These are phyloP conservation scores for Catajapyx aquilonaris DNA, from an alignment of 1,140 invertebrate genomes.

Conservation along the genomic window DNA sequence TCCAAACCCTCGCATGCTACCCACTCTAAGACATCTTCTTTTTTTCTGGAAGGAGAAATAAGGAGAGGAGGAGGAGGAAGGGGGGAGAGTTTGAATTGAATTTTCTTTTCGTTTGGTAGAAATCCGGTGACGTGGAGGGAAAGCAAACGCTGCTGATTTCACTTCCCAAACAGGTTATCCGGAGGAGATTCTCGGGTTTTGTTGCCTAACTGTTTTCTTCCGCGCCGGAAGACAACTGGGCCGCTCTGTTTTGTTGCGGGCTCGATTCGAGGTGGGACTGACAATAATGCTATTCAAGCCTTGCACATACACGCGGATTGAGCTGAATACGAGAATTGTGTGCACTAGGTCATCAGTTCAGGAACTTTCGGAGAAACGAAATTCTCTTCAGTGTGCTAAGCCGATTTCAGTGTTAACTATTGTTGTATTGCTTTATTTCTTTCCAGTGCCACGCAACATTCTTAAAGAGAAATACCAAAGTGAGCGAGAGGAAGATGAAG, in stretches of 20 bases:
- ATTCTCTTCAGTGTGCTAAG: neutral
- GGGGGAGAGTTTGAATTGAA: no score
- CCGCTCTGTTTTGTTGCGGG: neutral
- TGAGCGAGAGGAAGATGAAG: slow-evolving; percentile 44
- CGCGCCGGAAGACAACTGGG: no score
- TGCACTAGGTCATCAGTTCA: slow-evolving; percentile 1
- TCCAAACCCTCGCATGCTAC: no score
- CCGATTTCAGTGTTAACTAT: slow-evolving; percentile 3
- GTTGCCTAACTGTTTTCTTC: no score
- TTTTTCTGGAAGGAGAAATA: no score
- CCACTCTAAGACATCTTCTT: no score
- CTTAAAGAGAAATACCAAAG: slow-evolving; percentile 55
- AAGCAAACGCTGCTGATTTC: no score
- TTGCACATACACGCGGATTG: neutral
- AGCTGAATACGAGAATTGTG: neutral
- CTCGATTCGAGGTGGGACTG: neutral
- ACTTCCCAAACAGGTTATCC: no score
- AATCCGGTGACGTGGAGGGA: no score
- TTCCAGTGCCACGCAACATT: slow-evolving; percentile 59
- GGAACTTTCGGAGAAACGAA: neutral
- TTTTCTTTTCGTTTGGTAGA: no score
- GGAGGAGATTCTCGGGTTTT: no score
- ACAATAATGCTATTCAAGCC: slow-evolving; percentile 1
- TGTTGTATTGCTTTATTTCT: slow-evolving; percentile 8
- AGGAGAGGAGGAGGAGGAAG: no score